Evolutionary conservation across 2,113 vertebrate genomes (phyloP), one percentile per base, ranked within the genome.

Genomic region (Poeciliopsis occidentalis): DNA sequence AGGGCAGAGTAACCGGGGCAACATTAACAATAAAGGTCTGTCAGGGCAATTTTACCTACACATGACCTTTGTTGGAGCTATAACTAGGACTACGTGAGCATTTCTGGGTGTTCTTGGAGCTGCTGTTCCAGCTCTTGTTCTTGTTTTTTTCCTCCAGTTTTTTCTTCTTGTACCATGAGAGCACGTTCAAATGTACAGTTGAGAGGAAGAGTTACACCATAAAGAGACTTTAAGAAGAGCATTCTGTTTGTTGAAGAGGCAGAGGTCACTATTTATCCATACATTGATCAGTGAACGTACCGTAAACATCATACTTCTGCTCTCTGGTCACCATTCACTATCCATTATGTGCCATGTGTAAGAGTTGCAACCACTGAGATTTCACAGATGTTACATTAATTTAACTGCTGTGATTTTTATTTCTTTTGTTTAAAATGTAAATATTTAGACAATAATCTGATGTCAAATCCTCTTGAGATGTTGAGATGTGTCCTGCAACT

Each of bases 11-110:
- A 57, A 57, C 24, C 3, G 51, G n/a, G 51, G 32, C 60, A 65
- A 79, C 61, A 70, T 67, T 71, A 67, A 63, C 62, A 83, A n/a
- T 73, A 60, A 29, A 80, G 57, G 80, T 80, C 32, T 64, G 70
- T 51, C 72, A 62, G 67, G 66, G 80, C 76, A 17, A 41, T 62
- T 37, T 81, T 80, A 76, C 85, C 84, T 85, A 80, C 79, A 87
- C 74, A 76, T 86, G 82, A 92, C 87, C 88, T 85, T 75, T 62
- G 67, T 39, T 72, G 79, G 61, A 75, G 67, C 71, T 61, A 61
- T 27, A 39, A 79, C 67, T 74, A 72, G 64, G 76, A 71, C 67
- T 72, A 82, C 29, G 51, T 78, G 78, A 83, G 79, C 74, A 62
- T 68, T 81, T 65, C 74, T 76, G 84, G 82, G 65, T 79, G 83